A percentile compares a stretch with the other conserved stretches of the same genome.
Conservation (phyloP, 2,888 invertebrate species). For the Eulithis testata region DNA sequence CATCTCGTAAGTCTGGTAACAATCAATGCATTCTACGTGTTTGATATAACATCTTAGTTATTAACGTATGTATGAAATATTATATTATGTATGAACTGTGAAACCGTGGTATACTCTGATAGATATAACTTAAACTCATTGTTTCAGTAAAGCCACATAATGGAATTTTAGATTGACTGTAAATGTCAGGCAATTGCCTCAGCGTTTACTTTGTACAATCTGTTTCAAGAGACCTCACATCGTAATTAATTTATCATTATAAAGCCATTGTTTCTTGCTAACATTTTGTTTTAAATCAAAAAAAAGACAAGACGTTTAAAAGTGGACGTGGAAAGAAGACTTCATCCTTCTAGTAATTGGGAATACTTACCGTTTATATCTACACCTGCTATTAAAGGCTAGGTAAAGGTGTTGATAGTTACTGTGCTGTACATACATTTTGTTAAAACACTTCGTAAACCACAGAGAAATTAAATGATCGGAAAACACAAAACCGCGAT, state of each 20-base stretch:
- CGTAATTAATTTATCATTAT: slow-evolving; percentile 1
- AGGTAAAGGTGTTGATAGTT: too few species aligned
- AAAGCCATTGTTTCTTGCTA: background rate
- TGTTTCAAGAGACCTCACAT: background rate
- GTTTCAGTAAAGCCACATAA: slow-evolving; percentile 26
- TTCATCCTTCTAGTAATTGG: too few species aligned
- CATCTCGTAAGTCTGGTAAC: background rate
- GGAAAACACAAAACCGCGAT: slow-evolving; percentile 38
- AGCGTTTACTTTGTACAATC: slow-evolving; percentile 12
- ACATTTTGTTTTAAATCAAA: background rate
- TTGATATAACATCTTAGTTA: background rate
- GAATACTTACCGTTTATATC: too few species aligned
- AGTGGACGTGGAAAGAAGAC: too few species aligned
- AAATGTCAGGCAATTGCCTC: slow-evolving; percentile 26
- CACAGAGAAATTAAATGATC: slow-evolving; percentile 6
- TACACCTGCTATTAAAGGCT: too few species aligned
- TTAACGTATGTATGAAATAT: background rate
- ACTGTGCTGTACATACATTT: too few species aligned
- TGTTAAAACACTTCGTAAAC: too few species aligned
- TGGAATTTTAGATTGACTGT: slow-evolving; percentile 37
- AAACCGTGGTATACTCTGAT: slow-evolving; percentile 1
- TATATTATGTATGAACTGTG: background rate
- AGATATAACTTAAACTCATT: slow-evolving; percentile 24
- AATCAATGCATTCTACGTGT: background rate
- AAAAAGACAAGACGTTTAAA: too few species aligned